phyloP scores from a whole-genome alignment of 1,140 invertebrate species.

The Andricus grossulariae region DNA sequence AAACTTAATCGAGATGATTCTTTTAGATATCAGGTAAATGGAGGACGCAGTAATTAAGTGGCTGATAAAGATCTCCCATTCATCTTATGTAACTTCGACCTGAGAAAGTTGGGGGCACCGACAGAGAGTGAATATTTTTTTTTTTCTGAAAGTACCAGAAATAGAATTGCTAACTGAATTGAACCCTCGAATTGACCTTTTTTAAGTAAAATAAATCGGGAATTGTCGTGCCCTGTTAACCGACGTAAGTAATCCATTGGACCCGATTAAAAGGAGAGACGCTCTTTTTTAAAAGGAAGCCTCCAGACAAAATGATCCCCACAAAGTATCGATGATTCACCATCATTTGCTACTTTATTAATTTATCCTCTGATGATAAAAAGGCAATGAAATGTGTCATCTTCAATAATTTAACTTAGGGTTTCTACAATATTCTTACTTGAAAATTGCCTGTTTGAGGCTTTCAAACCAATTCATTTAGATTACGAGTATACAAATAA shows the following conservation, averaged over 20 bases:
- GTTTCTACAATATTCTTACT: no score
- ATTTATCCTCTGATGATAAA: neutral
- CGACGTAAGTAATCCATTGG: constrained; percentile 4
- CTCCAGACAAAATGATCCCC: neutral
- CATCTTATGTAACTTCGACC: constrained; percentile 25
- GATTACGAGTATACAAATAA: no score
- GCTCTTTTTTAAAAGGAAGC: constrained; percentile 9
- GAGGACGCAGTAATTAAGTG: constrained; percentile 4
- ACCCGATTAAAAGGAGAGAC: neutral
- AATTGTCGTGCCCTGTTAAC: constrained; percentile 3
- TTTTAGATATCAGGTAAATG: neutral
- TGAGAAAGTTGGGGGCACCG: constrained; percentile 22
- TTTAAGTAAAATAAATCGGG: constrained; percentile 27
- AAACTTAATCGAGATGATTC: no score
- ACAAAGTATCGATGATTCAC: neutral
- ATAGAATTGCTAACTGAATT: constrained; percentile 18
- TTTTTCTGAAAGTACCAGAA: constrained; percentile 10
- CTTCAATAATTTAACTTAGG: no score
- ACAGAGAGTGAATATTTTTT: constrained; percentile 16
- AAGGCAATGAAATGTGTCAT: neutral
- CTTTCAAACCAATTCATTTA: no score
- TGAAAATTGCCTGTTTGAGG: no score
- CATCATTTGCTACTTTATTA: neutral
- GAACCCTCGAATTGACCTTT: constrained; percentile 17
- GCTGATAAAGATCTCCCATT: constrained; percentile 15